Conservation (phyloP, 2,888 invertebrate species). For the Tetanocera ferruginea region DNA sequence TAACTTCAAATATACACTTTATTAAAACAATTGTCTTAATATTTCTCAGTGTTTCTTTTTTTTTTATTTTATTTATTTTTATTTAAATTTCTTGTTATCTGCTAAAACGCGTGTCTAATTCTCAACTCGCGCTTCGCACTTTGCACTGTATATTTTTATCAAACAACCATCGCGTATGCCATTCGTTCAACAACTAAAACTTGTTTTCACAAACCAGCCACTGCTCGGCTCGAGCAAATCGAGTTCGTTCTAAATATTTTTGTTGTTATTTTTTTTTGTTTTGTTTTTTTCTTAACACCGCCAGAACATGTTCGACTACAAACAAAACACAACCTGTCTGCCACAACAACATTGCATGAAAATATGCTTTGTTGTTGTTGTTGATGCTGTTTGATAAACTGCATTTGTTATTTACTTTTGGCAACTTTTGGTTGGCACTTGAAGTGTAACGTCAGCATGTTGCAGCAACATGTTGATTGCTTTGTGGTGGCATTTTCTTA, state of each 20-base stretch:
- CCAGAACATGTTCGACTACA: neutral
- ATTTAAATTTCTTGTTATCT: neutral
- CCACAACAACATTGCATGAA: neutral
- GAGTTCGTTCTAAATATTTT: too few relatives aligned
- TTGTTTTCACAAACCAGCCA: slow-evolving; percentile 11
- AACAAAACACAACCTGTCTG: slow-evolving; percentile 11
- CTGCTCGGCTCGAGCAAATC: neutral
- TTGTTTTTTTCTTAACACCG: neutral
- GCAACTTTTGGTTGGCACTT: too few relatives aligned
- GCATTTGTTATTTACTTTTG: too few relatives aligned
- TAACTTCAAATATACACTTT: too few relatives aligned
- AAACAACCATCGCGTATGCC: neutral
- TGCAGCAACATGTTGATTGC: too few relatives aligned
- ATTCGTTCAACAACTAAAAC: slow-evolving; percentile 20
- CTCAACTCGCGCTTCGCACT: neutral
- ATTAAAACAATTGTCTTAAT: neutral
- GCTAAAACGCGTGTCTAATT: neutral
- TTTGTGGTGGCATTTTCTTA: too few relatives aligned
- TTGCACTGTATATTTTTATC: neutral
- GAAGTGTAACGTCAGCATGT: too few relatives aligned
- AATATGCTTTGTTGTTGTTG: neutral
- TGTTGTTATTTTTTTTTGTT: neutral
- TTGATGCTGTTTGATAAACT: neutral
- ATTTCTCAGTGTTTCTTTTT: neutral
- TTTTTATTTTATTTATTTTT: too few relatives aligned